Evolutionary conservation across 2,113 vertebrate species (phyloP), one percentile per base, ranked within the genome.

Genomic region (Fulica atra): DNA sequence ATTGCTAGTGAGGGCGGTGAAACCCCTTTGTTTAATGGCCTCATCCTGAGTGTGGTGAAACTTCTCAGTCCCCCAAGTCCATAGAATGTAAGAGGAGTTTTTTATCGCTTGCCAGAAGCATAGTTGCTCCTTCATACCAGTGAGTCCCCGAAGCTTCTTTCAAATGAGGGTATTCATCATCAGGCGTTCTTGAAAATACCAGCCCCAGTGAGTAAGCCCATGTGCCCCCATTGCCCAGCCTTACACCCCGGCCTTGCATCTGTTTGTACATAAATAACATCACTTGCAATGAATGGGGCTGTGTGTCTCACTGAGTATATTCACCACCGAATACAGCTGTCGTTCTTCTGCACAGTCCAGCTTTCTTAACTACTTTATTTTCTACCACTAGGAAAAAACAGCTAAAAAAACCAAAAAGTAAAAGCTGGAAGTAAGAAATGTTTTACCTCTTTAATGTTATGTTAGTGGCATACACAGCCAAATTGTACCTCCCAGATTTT

Each of bases 251-350:
- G 8, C 23, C 73, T 79, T 69, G 57, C 77, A 81, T 92, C 89
- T 94, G 69, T 81, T 79, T 82, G 53, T 60, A 74, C 60, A 54
- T 81, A 83, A 94, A 97, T 84, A 91, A 64, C 50, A 9, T 51
- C 11, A n/a, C 79, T 95, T 61, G 71, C 68, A 25, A 48, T 85
- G 91, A 95, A 90, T 91, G 92, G 83, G 74, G 69, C 50, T 0
- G 0, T 72, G 66, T 79, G 50, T 86, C 64, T 59, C 68, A 61
- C 51, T 6, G 53, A 44, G 48, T 51, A 11, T 63, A 29, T 76
- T 94, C 74, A 57, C 36, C 24, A 38, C 40, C 0, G 1, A 31
- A 35, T 64, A 28, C n/a, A 72, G 60, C 72, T 80, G 48, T 79
- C 66, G 86, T 85, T 65, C 84, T 71, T 79, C 19, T 44, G 48